These are phyloP conservation scores for Chelonus insularis DNA, from an alignment of 1,140 invertebrate species.

Conservation along the genomic window DNA sequence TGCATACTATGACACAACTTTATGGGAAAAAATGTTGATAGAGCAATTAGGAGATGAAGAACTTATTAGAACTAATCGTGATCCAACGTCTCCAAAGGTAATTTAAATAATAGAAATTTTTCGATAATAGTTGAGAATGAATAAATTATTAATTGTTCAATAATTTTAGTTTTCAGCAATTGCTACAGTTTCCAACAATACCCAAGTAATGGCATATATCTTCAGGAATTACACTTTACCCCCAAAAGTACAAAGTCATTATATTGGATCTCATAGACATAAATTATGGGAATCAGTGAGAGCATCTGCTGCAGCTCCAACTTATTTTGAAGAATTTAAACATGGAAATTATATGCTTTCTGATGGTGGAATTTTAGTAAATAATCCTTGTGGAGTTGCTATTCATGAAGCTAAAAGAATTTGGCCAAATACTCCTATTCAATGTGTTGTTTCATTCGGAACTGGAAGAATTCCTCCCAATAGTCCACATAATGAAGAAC, in stretches of 20 bases:
- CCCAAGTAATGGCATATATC: constrained; percentile 79
- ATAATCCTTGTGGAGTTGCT: constrained; percentile 89
- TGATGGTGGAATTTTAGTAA: constrained; percentile 76
- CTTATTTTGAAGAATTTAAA: constrained; percentile 87
- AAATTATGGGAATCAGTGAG: constrained; percentile 86
- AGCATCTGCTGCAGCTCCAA: constrained; percentile 90
- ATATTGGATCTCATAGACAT: constrained; percentile 75
- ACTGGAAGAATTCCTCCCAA: constrained; percentile 69
- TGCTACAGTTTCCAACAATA: constrained; percentile 81
- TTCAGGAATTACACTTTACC: constrained; percentile 90
- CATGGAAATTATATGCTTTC: constrained; percentile 78
- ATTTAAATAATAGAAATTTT: background rate
- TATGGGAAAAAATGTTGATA: constrained; percentile 83
- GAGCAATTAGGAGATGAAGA: constrained; percentile 69
- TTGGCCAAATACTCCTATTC: constrained; percentile 79
- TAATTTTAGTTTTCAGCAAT: constrained; percentile 70
- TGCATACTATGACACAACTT: constrained; percentile 86
- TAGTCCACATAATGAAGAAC: constrained; percentile 44
- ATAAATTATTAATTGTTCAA: background rate
- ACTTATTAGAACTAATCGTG: constrained; percentile 69
- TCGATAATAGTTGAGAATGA: background rate
- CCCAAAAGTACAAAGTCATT: constrained; percentile 73
- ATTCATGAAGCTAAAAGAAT: constrained; percentile 85
- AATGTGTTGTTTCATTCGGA: constrained; percentile 87
- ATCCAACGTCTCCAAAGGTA: constrained; percentile 69